Conservation (phyloP, 2,113 vertebrate species). For the Misgurnus anguillicaudatus region DNA sequence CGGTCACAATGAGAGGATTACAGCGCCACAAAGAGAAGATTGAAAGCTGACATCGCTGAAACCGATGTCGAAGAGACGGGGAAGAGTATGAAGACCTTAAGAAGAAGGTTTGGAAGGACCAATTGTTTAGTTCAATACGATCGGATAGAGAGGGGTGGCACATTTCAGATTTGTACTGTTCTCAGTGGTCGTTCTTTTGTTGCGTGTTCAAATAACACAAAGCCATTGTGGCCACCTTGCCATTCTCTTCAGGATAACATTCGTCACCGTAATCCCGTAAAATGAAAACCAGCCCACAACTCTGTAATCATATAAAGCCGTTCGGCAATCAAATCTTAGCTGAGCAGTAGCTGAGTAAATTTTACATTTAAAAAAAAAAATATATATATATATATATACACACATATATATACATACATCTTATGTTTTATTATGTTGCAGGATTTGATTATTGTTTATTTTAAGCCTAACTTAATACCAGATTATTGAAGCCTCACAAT, state of each 20-base stretch:
- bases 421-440: slow-evolving; percentile 17
- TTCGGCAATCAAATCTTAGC: slow-evolving; percentile 23
- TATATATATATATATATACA: background rate
- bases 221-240: slow-evolving; percentile 28
- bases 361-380: background rate
- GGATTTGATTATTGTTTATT: background rate
- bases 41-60: slow-evolving; percentile 64
- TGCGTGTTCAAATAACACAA: slow-evolving; percentile 29
- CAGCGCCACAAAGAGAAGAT: slow-evolving; percentile 55
- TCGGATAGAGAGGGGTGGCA: slow-evolving; percentile 45
- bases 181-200: slow-evolving; percentile 17
- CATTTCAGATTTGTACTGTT: slow-evolving; percentile 47
- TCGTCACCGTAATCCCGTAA: slow-evolving; percentile 41
- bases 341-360: background rate
- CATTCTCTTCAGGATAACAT: slow-evolving; percentile 35
- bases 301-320: slow-evolving; percentile 1
- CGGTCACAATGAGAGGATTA: slow-evolving; percentile 76
- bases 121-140: slow-evolving; percentile 55
- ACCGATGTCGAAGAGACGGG: slow-evolving; percentile 60
- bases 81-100: slow-evolving; percentile 50
- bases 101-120: slow-evolving; percentile 60
- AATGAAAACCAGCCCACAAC: slow-evolving; percentile 9
- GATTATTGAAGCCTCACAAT: background rate
- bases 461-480: background rate
- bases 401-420: slow-evolving; percentile 11